phyloP scores from a whole-genome alignment of 2,888 invertebrate genomes.

The Pseudoips prasinana region DNA sequence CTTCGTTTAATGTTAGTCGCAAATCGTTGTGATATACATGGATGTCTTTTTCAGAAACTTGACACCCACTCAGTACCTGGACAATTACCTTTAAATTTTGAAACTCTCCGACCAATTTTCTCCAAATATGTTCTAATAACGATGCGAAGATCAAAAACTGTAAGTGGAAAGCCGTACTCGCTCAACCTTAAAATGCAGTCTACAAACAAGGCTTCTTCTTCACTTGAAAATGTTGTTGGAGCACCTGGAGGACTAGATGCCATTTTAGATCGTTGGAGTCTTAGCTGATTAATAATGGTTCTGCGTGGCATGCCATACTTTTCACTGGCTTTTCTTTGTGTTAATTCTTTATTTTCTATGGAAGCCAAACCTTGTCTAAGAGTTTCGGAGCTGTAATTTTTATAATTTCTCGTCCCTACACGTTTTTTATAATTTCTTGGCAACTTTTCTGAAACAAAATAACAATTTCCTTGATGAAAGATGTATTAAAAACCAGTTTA shows the following conservation, averaged over 20 bases:
- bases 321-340: slow-evolving; percentile 4
- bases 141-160: slow-evolving; percentile 5
- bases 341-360: background rate
- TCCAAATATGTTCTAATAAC: slow-evolving; percentile 6
- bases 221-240: too few species aligned
- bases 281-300: slow-evolving; percentile 6
- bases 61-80: slow-evolving; percentile 7
- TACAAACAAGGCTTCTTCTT: too few species aligned
- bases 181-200: slow-evolving; percentile 4
- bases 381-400: slow-evolving; percentile 1
- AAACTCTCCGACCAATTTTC: slow-evolving; percentile 3
- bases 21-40: slow-evolving; percentile 4
- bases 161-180: slow-evolving; percentile 5
- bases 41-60: slow-evolving; percentile 5
- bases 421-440: slow-evolving; percentile 6
- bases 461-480: slow-evolving; percentile 1
- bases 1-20: slow-evolving; percentile 6
- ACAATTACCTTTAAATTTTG: slow-evolving; percentile 5
- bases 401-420: slow-evolving; percentile 3
- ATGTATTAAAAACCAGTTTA: too few species aligned
- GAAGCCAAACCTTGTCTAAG: background rate
- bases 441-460: slow-evolving; percentile 5
- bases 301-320: slow-evolving; percentile 6
- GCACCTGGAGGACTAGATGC: slow-evolving; percentile 4
- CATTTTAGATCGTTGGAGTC: too few species aligned